Evolutionary conservation across 2,888 invertebrate genomes (phyloP).

Genomic region (Bellardia bayeri): DNA sequence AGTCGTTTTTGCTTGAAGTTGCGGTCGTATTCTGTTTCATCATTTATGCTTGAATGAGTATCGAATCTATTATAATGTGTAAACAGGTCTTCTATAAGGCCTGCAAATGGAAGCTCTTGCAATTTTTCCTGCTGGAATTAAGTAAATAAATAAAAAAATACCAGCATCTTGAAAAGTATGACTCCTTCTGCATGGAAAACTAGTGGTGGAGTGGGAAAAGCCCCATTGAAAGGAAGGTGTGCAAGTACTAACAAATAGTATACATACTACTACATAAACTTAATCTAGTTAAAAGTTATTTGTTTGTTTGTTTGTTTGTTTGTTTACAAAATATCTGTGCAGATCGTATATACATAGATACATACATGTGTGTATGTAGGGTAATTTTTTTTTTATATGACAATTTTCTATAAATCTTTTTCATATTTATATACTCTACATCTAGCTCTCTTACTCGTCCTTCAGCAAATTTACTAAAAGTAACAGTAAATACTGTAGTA

Average conservation of each 20-base stretch:
- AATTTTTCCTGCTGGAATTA: background rate
- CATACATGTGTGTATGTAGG: background rate
- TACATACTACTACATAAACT: slow-evolving; percentile 36
- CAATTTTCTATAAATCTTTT: slow-evolving; percentile 52
- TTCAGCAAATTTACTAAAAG: background rate
- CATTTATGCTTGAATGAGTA: too few relatives aligned
- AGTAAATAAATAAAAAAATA: slow-evolving; percentile 4
- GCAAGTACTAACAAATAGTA: slow-evolving; percentile 30
- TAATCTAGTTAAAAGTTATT: slow-evolving; percentile 68
- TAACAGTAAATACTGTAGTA: slow-evolving; percentile 27
- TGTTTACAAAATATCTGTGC: slow-evolving; percentile 49
- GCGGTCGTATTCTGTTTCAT: too few relatives aligned
- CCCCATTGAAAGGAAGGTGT: background rate
- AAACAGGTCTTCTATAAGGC: too few relatives aligned
- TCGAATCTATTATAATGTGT: too few relatives aligned
- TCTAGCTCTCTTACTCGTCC: background rate
- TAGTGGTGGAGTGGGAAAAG: background rate
- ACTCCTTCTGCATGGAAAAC: background rate
- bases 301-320: slow-evolving; percentile 63
- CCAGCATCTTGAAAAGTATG: slow-evolving; percentile 8
- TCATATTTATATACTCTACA: slow-evolving; percentile 29
- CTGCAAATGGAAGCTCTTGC: too few relatives aligned
- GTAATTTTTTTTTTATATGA: slow-evolving; percentile 22
- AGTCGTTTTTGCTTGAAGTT: too few relatives aligned
- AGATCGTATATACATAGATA: slow-evolving; percentile 8